A percentile compares a stretch with the other conserved stretches of the same genome.
Evolutionary conservation across 1,140 invertebrate species (phyloP).

Genomic region (Zaprionus gabonicus): DNA sequence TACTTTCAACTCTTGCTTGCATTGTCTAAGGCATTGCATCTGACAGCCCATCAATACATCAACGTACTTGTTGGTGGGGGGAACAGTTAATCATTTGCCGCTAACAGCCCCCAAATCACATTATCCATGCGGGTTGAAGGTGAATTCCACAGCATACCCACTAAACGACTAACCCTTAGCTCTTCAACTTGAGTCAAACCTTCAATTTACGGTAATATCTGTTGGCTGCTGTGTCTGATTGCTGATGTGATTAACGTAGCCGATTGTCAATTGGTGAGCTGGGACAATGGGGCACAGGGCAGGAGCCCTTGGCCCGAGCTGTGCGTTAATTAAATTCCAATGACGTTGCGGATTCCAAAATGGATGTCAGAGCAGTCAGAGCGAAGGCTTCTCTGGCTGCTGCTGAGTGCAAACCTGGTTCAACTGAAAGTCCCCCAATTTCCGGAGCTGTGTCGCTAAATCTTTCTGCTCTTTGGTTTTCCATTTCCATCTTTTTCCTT

Average conservation of each 20-base stretch:
- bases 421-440: slow-evolving; percentile 4
- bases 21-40: too few relatives aligned
- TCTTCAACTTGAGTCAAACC: slow-evolving; percentile 32
- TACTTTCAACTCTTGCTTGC: too few relatives aligned
- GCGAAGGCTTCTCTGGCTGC: slow-evolving; percentile 4
- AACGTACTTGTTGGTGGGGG: neutral
- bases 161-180: slow-evolving; percentile 17
- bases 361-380: slow-evolving; percentile 37
- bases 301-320: slow-evolving; percentile 11
- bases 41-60: neutral
- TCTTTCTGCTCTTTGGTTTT: slow-evolving; percentile 26
- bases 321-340: slow-evolving; percentile 77
- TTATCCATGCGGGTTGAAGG: neutral
- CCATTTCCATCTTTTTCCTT: slow-evolving; percentile 16
- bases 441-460: slow-evolving; percentile 18
- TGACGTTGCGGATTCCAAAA: slow-evolving; percentile 59
- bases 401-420: slow-evolving; percentile 23
- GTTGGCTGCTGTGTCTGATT: slow-evolving; percentile 37
- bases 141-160: slow-evolving; percentile 28
- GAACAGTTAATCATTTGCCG: neutral
- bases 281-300: neutral
- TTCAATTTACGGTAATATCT: slow-evolving; percentile 53
- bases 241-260: slow-evolving; percentile 62
- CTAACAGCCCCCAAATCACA: neutral
- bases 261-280: slow-evolving; percentile 36